Evolutionary conservation across 1,140 invertebrate species (phyloP).

Genomic region (Listronotus bonariensis): DNA sequence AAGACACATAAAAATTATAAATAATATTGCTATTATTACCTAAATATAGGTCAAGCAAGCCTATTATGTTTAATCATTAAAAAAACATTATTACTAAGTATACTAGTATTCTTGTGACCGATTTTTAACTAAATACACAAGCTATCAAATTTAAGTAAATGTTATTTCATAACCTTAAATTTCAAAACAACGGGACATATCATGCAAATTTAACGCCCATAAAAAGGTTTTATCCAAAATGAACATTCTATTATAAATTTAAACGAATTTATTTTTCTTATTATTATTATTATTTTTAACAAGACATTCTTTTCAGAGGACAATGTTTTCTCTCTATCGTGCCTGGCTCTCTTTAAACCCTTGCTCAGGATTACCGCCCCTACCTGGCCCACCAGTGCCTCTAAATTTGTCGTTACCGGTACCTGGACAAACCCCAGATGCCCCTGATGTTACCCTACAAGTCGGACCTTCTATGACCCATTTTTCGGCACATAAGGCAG

Average conservation of each 20-base stretch:
- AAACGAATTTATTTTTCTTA: neutral
- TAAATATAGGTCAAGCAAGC: too few relatives aligned
- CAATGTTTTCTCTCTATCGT: slow-evolving; percentile 69
- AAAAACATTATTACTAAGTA: too few relatives aligned
- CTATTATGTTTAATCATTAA: too few relatives aligned
- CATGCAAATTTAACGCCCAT: too few relatives aligned
- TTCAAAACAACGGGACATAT: too few relatives aligned
- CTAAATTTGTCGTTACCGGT: slow-evolving; percentile 48
- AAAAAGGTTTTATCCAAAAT: neutral
- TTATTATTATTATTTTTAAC: too few relatives aligned
- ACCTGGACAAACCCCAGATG: slow-evolving; percentile 47
- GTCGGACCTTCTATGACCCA: slow-evolving; percentile 67
- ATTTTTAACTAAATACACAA: too few relatives aligned
- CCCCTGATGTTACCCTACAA: slow-evolving; percentile 67
- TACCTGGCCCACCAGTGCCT: slow-evolving; percentile 48
- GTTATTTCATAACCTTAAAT: too few relatives aligned
- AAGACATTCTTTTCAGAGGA: slow-evolving; percentile 7
- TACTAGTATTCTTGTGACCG: too few relatives aligned
- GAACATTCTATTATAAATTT: neutral
- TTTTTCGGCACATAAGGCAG: slow-evolving; percentile 69
- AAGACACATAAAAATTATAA: too few relatives aligned
- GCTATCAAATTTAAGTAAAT: too few relatives aligned
- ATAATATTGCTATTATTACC: too few relatives aligned
- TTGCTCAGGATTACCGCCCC: slow-evolving; percentile 41
- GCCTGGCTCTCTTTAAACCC: slow-evolving; percentile 61